Evolutionary conservation across 2,888 invertebrate genomes (phyloP).

Genomic region (Apoderus coryli): DNA sequence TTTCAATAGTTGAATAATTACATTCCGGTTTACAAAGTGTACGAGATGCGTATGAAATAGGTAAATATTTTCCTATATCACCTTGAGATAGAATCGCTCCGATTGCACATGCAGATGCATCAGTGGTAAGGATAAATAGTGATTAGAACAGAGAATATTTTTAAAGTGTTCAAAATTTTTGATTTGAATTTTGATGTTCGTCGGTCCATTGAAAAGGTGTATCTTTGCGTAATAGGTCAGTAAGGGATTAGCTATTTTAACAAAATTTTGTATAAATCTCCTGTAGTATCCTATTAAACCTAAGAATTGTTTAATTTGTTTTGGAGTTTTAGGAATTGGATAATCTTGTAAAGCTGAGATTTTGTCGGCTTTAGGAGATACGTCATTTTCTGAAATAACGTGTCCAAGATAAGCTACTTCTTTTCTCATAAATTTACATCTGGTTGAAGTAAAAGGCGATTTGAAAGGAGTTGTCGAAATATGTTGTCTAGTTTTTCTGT

Average conservation of each 20-base stretch:
- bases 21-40: constrained; percentile 21
- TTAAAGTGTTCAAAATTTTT: constrained; percentile 14
- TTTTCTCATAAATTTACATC: constrained; percentile 17
- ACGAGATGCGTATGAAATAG: constrained; percentile 23
- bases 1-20: constrained; percentile 24
- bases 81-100: constrained; percentile 14
- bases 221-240: constrained; percentile 15
- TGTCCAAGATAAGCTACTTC: constrained; percentile 28
- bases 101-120: constrained; percentile 12
- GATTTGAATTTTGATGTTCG: constrained; percentile 12
- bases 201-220: constrained; percentile 12
- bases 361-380: constrained; percentile 23
- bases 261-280: constrained; percentile 17
- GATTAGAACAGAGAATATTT: constrained; percentile 12
- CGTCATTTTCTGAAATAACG: constrained; percentile 22
- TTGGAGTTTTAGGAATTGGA: constrained; percentile 19
- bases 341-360: constrained; percentile 17
- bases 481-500: constrained; percentile 21
- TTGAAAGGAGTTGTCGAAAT: no score
- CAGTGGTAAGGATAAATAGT: constrained; percentile 13
- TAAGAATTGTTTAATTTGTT: constrained; percentile 23
- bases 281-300: constrained; percentile 22
- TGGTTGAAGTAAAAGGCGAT: no score
- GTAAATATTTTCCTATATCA: constrained; percentile 18
- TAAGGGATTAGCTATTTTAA: constrained; percentile 22